Conservation (phyloP, 1,140 invertebrate species). For the Drosophila quadrilineata region DNA sequence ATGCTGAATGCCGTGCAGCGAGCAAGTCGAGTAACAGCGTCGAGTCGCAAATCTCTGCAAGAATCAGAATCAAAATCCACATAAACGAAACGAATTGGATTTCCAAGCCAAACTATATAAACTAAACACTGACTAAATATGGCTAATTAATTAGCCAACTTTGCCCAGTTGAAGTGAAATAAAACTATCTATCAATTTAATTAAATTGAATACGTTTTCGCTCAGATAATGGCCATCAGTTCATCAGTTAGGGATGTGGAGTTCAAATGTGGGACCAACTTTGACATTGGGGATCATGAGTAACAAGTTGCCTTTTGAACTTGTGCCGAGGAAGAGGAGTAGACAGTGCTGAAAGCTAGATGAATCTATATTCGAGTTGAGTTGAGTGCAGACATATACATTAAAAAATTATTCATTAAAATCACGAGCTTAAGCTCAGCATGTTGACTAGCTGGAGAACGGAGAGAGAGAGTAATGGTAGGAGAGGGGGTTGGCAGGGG, state of each 20-base stretch:
- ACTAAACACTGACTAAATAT: background rate
- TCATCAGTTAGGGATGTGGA: background rate
- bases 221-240: background rate
- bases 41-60: constrained; percentile 87
- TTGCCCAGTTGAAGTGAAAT: background rate
- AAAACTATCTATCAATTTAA: background rate
- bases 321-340: no score
- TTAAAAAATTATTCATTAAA: constrained; percentile 73
- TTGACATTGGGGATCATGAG: background rate
- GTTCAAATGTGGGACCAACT: no score
- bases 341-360: no score
- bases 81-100: no score
- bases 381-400: constrained; percentile 30
- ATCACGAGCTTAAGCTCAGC: constrained; percentile 15
- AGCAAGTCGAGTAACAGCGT: constrained; percentile 87
- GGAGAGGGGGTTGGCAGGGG: background rate
- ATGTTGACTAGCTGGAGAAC: background rate
- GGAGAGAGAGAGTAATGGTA: no score
- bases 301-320: constrained; percentile 15
- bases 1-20: constrained; percentile 85
- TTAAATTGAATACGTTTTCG: background rate
- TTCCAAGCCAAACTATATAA: no score
- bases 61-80: constrained; percentile 59
- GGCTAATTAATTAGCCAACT: background rate
- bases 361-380: constrained; percentile 9